A percentile compares a stretch with the other conserved stretches of the same genome.
Conservation (phyloP, 2,888 invertebrate species). For the Zonitis immaculata region DNA sequence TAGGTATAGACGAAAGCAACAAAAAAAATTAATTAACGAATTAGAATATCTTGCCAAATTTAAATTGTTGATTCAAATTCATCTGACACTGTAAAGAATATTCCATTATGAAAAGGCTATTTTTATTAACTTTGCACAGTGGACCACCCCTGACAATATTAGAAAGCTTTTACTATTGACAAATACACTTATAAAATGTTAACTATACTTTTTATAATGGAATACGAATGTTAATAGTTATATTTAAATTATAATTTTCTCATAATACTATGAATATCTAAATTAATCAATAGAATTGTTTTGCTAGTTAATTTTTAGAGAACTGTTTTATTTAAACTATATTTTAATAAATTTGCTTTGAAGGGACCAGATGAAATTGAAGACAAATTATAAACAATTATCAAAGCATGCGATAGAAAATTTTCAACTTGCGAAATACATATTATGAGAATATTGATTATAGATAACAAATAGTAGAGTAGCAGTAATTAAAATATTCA, state of each 20-base stretch:
- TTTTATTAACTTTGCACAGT: too few species aligned
- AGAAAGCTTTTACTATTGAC: too few species aligned
- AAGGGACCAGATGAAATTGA: conserved; percentile 1
- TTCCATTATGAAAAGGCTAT: background rate
- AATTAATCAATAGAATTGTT: too few species aligned
- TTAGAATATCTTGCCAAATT: background rate
- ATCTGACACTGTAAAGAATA: background rate
- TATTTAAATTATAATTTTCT: too few species aligned
- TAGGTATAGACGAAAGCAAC: background rate
- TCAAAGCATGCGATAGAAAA: background rate
- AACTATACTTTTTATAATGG: background rate
- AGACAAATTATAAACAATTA: background rate
- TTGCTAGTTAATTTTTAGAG: too few species aligned
- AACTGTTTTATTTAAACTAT: too few species aligned
- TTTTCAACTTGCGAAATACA: background rate
- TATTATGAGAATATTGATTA: background rate
- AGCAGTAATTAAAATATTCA: background rate
- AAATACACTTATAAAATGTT: background rate
- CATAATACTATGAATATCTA: too few species aligned
- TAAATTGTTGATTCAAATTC: background rate
- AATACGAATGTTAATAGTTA: background rate
- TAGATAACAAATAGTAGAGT: background rate
- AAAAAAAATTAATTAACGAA: too few species aligned
- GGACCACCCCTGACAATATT: too few species aligned
- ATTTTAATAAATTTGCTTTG: background rate